A percentile compares a stretch with the other conserved stretches of the same genome.
Conservation (phyloP, 2,113 vertebrate genomes). For the Vulpes vulpes region DNA sequence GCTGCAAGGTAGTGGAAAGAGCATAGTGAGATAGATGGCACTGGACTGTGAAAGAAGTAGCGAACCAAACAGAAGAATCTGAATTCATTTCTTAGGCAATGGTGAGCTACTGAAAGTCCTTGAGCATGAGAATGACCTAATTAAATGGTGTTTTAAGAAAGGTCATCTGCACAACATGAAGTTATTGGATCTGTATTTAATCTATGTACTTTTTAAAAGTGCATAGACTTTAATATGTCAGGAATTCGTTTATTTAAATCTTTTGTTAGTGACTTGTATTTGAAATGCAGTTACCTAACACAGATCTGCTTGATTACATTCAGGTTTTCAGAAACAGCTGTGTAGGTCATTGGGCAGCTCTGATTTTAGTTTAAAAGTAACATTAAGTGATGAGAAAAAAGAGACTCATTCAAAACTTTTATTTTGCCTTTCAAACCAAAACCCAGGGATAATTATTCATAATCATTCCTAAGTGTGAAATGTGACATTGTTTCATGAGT, state of each 20-base stretch:
- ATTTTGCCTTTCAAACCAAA: slow-evolving; percentile 54
- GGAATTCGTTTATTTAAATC: slow-evolving; percentile 5
- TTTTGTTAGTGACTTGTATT: slow-evolving; percentile 20
- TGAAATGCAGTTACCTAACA: slow-evolving; percentile 39
- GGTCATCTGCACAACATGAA: background rate
- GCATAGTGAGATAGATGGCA: background rate
- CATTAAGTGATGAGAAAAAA: slow-evolving; percentile 38
- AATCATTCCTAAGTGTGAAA: slow-evolving; percentile 62
- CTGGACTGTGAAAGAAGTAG: background rate
- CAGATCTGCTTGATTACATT: background rate
- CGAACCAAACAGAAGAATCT: background rate
- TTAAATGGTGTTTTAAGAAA: background rate
- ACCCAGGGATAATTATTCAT: slow-evolving; percentile 48
- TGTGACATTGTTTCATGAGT: slow-evolving; percentile 62
- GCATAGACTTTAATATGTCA: background rate
- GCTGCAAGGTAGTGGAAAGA: background rate
- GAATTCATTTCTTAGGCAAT: background rate
- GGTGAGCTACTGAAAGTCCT: background rate
- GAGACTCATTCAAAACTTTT: slow-evolving; percentile 50
- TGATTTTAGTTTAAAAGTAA: slow-evolving; percentile 43
- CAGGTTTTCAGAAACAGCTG: slow-evolving; percentile 53
- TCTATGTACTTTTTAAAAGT: background rate
- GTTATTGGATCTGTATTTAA: background rate
- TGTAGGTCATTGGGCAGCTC: background rate
- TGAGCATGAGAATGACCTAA: background rate